Percentiles rank a stretch among this genome's conserved stretches.
phyloP scores from a whole-genome alignment of 2,113 vertebrate species.

The Struthidea cinerea region DNA sequence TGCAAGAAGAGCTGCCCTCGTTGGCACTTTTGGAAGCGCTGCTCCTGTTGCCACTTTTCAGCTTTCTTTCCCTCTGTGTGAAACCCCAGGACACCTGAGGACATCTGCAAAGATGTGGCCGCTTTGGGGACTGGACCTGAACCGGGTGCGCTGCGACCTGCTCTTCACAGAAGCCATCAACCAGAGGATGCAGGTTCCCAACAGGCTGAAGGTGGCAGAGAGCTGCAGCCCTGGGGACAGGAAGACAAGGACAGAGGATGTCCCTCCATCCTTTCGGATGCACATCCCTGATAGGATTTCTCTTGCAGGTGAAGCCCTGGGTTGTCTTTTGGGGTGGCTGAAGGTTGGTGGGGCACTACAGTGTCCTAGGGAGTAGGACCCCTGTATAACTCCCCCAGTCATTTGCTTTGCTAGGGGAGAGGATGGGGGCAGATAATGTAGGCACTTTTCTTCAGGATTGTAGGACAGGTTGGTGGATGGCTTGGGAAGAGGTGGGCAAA shows the following conservation, averaged over 20 bases:
- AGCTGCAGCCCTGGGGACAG: neutral
- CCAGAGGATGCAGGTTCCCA: slow-evolving; percentile 76
- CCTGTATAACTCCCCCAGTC: neutral
- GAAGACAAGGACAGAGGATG: neutral
- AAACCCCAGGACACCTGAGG: neutral
- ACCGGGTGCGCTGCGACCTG: slow-evolving; percentile 18
- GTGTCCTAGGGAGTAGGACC: neutral
- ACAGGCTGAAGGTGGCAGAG: slow-evolving; percentile 62
- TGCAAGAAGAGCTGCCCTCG: neutral
- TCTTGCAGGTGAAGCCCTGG: slow-evolving; percentile 63
- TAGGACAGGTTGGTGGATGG: too few relatives aligned
- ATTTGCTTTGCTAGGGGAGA: neutral
- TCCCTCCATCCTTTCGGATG: slow-evolving; percentile 65
- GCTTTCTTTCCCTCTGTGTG: neutral
- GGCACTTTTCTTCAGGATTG: neutral
- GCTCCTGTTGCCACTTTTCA: neutral
- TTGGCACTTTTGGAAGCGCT: neutral
- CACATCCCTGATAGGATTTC: slow-evolving; percentile 76
- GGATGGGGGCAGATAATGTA: neutral
- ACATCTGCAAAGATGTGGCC: slow-evolving; percentile 16
- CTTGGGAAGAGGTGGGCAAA: neutral
- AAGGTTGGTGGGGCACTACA: neutral
- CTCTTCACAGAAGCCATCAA: slow-evolving; percentile 72
- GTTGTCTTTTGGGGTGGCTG: neutral
- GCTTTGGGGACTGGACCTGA: neutral